These are phyloP conservation scores for Perdix hodgsoniae DNA, from an alignment of 2,797 vertebrate genomes.

Conservation along the genomic window DNA sequence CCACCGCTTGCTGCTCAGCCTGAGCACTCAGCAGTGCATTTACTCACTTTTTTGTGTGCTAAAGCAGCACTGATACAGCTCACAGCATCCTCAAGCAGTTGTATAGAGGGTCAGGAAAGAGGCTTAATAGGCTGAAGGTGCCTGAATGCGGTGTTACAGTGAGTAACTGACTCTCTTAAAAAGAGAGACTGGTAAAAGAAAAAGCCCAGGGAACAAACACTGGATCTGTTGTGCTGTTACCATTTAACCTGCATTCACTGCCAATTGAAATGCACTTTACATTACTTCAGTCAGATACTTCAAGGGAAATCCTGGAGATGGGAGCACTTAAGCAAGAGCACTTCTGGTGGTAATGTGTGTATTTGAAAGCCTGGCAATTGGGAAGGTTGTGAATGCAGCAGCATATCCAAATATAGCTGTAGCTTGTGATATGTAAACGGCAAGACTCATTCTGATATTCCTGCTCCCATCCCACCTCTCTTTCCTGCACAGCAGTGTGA, in stretches of 20 bases:
- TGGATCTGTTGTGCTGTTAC: slow-evolving; percentile 73
- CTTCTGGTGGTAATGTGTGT: slow-evolving; percentile 75
- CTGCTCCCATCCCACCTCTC: slow-evolving; percentile 50
- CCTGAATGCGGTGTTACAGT: slow-evolving; percentile 46
- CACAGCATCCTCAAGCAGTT: slow-evolving; percentile 55
- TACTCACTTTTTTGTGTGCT: slow-evolving; percentile 57
- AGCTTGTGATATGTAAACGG: slow-evolving; percentile 58
- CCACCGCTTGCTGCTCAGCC: slow-evolving; percentile 45
- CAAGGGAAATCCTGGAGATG: slow-evolving; percentile 74
- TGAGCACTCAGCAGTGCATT: slow-evolving; percentile 40
- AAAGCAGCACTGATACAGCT: slow-evolving; percentile 45
- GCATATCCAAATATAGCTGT: slow-evolving; percentile 56
- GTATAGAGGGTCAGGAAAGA: slow-evolving; percentile 43
- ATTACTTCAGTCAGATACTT: slow-evolving; percentile 76
- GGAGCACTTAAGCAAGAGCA: slow-evolving; percentile 77
- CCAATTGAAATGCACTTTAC: slow-evolving; percentile 76
- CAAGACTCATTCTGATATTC: slow-evolving; percentile 43
- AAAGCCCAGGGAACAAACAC: slow-evolving; percentile 71
- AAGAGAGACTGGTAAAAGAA: slow-evolving; percentile 66
- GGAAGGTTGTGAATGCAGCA: slow-evolving; percentile 64
- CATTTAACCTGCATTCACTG: slow-evolving; percentile 75
- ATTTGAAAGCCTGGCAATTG: slow-evolving; percentile 74
- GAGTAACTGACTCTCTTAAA: slow-evolving; percentile 37
- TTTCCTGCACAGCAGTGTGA: slow-evolving; percentile 14
- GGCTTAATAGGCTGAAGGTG: slow-evolving; percentile 64